Percentiles rank a stretch among this genome's conserved stretches.
Evolutionary conservation across 2,113 vertebrate genomes (phyloP).

Genomic region (Varanus komodoensis): DNA sequence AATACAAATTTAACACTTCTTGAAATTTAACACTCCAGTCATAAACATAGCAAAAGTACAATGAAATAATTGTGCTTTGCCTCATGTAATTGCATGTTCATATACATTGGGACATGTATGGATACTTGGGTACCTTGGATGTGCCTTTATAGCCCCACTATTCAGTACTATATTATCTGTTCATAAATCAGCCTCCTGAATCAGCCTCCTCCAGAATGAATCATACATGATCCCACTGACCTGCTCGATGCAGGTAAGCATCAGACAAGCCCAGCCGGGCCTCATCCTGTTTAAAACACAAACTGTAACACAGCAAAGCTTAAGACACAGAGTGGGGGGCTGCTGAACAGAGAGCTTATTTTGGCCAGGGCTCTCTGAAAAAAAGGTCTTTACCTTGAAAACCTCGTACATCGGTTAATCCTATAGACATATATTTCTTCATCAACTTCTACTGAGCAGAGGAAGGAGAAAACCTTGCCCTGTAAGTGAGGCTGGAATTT

Average conservation of each 20-base stretch:
- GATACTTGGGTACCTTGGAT: background rate
- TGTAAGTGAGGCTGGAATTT: background rate
- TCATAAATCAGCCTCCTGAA: background rate
- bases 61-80: background rate
- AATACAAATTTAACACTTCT: background rate
- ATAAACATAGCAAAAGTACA: background rate
- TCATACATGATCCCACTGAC: background rate
- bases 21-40: too few relatives aligned
- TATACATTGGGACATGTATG: background rate
- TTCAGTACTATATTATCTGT: background rate
- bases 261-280: background rate
- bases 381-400: slow-evolving; percentile 14
- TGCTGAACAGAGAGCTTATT: slow-evolving; percentile 1
- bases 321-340: background rate
- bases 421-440: slow-evolving; percentile 13
- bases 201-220: background rate
- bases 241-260: background rate
- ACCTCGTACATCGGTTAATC: background rate
- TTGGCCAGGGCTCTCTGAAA: slow-evolving; percentile 2
- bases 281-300: background rate
- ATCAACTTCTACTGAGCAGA: background rate
- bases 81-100: background rate
- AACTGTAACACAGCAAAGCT: background rate
- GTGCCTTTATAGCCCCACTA: background rate
- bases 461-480: background rate